phyloP scores from a whole-genome alignment of 2,888 invertebrate species.

The Coecobrya sp. region DNA sequence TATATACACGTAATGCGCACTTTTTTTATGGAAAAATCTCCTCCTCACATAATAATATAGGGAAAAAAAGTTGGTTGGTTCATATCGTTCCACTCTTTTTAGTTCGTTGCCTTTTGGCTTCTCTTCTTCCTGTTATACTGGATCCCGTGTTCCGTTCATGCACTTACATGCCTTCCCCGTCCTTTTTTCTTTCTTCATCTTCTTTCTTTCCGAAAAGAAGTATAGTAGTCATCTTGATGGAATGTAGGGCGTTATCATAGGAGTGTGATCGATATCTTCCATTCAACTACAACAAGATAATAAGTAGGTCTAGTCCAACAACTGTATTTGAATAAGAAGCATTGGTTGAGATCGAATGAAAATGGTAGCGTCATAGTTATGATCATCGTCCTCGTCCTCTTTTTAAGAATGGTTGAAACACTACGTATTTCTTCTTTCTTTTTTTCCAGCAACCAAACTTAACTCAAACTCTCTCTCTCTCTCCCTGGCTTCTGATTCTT shows the following conservation, averaged over 20 bases:
- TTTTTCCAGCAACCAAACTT: conserved; percentile 1
- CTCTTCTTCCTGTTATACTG: conserved; percentile 2
- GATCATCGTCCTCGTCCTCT: neutral
- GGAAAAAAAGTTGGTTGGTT: conserved; percentile 41
- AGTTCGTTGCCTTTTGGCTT: conserved; percentile 29
- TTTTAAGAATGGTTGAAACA: conserved; percentile 3
- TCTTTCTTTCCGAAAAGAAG: no score
- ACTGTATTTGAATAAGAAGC: conserved; percentile 40
- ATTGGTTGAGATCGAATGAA: conserved; percentile 41
- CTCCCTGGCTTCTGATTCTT: conserved; percentile 6
- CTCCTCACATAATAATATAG: neutral
- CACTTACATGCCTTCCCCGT: conserved; percentile 8
- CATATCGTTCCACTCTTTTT: conserved; percentile 15
- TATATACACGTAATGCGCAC: no score
- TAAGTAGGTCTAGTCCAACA: conserved; percentile 61
- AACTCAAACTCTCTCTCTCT: no score
- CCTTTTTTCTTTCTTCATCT: conserved; percentile 16
- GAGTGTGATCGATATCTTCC: conserved; percentile 68
- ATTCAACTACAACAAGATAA: conserved; percentile 48
- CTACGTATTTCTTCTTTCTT: neutral
- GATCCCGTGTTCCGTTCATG: neutral
- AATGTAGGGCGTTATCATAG: conserved; percentile 72
- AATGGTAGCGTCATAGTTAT: conserved; percentile 32
- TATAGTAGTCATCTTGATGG: conserved; percentile 54
- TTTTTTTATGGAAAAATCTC: conserved; percentile 11